phyloP scores from a whole-genome alignment of 2,797 vertebrate genomes.

The Tapirus indicus region DNA sequence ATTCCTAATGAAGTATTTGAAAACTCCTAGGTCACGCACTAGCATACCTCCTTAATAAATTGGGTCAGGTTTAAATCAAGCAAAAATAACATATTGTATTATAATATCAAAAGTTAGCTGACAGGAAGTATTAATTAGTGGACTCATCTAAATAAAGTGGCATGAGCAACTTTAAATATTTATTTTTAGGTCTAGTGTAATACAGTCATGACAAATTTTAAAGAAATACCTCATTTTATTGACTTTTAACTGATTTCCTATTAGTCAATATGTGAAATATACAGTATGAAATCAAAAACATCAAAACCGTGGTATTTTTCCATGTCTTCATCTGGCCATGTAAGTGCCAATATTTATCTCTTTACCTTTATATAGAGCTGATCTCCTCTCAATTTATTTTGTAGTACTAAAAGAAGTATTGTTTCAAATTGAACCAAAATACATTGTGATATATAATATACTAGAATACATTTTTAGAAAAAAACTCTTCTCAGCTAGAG shows the following conservation, averaged over 20 bases:
- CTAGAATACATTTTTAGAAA: not conserved
- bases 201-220: not conserved
- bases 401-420: not conserved
- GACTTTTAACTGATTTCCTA: not conserved
- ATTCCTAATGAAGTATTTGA: slow-evolving; percentile 62
- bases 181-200: slow-evolving; percentile 22
- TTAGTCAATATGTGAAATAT: not conserved
- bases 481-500: not conserved
- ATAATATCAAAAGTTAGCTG: slow-evolving; percentile 15
- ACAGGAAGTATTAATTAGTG: not conserved
- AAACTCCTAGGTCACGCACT: slow-evolving; percentile 72
- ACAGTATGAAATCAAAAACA: not conserved
- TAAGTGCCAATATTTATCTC: not conserved
- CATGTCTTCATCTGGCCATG: not conserved
- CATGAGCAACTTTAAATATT: slow-evolving; percentile 27
- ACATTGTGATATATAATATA: not conserved
- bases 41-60: slow-evolving; percentile 51
- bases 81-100: slow-evolving; percentile 59
- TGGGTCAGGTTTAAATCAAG: slow-evolving; percentile 29
- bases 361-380: not conserved
- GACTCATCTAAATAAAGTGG: slow-evolving; percentile 13
- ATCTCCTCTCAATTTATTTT: not conserved
- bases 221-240: not conserved
- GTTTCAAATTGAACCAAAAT: slow-evolving; percentile 34
- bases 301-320: not conserved